A percentile compares a stretch with the other conserved stretches of the same genome.
phyloP scores from a whole-genome alignment of 2,113 vertebrate genomes.

The Myiopsitta monachus region DNA sequence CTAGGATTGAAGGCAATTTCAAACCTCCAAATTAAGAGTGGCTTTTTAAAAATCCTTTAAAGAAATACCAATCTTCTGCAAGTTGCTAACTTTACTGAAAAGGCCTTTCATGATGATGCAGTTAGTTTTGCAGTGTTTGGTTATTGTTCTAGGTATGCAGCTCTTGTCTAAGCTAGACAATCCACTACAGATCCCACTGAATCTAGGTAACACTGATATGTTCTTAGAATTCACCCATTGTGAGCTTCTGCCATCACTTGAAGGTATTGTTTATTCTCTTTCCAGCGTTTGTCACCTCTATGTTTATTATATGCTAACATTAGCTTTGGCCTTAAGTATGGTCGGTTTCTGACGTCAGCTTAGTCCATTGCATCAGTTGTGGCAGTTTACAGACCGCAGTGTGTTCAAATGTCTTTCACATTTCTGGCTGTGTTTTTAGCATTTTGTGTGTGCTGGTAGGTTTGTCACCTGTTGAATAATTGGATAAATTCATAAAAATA shows the following conservation, averaged over 20 bases:
- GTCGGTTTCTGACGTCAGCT: neutral
- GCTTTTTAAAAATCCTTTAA: neutral
- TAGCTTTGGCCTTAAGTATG: neutral
- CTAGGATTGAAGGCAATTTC: neutral
- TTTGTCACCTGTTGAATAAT: neutral
- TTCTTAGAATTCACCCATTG: neutral
- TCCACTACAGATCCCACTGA: neutral
- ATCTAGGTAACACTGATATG: neutral
- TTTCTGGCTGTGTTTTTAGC: neutral
- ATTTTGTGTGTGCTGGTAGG: neutral
- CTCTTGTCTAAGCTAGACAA: neutral
- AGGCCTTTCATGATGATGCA: neutral
- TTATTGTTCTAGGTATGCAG: neutral
- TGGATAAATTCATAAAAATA: neutral
- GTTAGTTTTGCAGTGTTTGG: neutral
- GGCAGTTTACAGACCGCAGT: neutral
- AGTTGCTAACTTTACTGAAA: neutral
- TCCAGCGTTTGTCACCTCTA: neutral
- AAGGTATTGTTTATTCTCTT: neutral
- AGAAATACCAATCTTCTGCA: neutral
- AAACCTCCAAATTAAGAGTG: neutral
- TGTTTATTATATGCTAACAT: neutral
- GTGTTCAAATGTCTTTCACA: neutral
- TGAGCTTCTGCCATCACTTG: neutral
- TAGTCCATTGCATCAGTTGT: neutral